Percentiles rank a stretch among this genome's conserved stretches.
phyloP scores from a whole-genome alignment of 1,140 invertebrate species.

The Leptinotarsa lineolata region DNA sequence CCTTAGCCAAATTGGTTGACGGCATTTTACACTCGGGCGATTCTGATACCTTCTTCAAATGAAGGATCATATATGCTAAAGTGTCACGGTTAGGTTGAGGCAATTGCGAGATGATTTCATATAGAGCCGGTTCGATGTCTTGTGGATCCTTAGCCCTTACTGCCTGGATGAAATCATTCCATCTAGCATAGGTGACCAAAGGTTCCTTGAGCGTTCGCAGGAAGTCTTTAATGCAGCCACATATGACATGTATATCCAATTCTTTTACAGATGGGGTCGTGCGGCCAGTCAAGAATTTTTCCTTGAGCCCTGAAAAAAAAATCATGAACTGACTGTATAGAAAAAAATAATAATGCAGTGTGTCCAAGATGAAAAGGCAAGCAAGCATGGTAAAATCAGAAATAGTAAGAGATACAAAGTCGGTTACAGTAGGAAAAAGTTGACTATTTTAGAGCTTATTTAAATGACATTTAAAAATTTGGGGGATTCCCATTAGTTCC shows the following conservation, averaged over 20 bases:
- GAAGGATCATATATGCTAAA: constrained; percentile 81
- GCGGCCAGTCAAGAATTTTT: constrained; percentile 76
- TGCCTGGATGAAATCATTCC: constrained; percentile 79
- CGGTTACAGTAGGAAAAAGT: no score
- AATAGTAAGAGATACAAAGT: no score
- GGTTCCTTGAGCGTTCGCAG: constrained; percentile 80
- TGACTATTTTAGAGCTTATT: no score
- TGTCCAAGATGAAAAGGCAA: no score
- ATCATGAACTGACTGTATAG: not conserved
- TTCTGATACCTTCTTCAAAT: constrained; percentile 79
- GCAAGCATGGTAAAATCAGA: no score
- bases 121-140: constrained; percentile 60
- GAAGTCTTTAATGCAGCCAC: constrained; percentile 87
- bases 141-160: constrained; percentile 56
- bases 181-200: constrained; percentile 74
- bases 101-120: constrained; percentile 71
- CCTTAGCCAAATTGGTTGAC: constrained; percentile 73
- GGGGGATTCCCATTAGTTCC: no score
- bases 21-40: constrained; percentile 79
- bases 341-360: no score
- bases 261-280: constrained; percentile 72
- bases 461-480: no score
- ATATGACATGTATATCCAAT: constrained; percentile 79
- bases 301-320: constrained; percentile 51
- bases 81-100: constrained; percentile 87